A percentile compares a stretch with the other conserved stretches of the same genome.
These are phyloP conservation scores for Pteruthius melanotis DNA, from an alignment of 2,113 vertebrate genomes.

Conservation along the genomic window DNA sequence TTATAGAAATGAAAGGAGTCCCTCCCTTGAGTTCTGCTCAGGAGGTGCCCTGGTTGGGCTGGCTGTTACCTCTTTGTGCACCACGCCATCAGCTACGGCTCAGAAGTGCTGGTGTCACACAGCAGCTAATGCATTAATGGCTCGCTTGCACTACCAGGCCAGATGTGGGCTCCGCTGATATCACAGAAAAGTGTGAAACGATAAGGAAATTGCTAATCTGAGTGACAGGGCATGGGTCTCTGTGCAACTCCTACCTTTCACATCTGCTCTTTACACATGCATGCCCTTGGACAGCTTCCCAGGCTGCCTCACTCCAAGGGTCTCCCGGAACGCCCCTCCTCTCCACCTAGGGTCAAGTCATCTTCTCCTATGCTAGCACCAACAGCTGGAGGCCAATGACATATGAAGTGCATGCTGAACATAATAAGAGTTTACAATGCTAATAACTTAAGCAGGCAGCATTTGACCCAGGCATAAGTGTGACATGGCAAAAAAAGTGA, in stretches of 20 bases:
- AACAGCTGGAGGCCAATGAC: constrained; percentile 54
- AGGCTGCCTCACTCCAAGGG: not conserved
- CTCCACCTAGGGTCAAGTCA: not conserved
- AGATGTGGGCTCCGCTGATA: not conserved
- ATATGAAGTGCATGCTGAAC: constrained; percentile 14
- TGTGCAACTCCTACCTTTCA: not conserved
- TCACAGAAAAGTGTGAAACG: not conserved
- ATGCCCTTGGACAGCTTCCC: constrained; percentile 36
- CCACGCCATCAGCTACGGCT: rapidly evolving
- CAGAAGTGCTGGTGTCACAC: not conserved
- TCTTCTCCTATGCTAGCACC: not conserved
- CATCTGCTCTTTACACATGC: not conserved
- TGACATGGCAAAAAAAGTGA: constrained; percentile 28
- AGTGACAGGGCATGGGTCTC: not conserved
- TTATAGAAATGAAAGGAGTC: not conserved
- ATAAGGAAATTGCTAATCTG: constrained; percentile 34
- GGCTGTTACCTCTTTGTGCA: not conserved
- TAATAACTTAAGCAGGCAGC: constrained; percentile 49
- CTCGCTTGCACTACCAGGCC: not conserved
- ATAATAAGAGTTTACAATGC: constrained; percentile 53
- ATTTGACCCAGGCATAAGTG: not conserved
- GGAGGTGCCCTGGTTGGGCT: not conserved
- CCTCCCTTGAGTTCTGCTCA: not conserved
- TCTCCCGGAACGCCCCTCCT: not conserved
- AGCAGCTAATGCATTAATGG: not conserved